Conservation (phyloP, 1,140 invertebrate genomes). For the Drosophila parabipectinata region DNA sequence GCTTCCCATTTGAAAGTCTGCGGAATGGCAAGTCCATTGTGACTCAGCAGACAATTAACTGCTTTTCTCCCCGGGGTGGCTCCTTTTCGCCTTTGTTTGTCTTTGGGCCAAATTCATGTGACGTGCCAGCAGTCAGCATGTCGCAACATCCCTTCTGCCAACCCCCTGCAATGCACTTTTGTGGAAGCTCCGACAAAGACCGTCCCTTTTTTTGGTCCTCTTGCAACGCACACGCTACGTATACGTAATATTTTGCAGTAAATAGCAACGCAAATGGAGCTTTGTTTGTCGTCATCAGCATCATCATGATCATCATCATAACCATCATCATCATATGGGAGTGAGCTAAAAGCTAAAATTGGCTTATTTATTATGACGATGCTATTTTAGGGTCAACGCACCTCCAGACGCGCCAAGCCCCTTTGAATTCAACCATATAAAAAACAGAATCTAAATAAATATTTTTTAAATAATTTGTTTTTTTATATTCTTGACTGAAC, state of each 20-base stretch:
- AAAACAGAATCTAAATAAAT: not conserved
- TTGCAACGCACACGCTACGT: constrained; percentile 24
- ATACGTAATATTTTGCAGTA: constrained; percentile 66
- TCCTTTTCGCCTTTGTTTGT: constrained; percentile 28
- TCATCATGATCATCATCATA: constrained; percentile 8
- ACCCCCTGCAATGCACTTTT: constrained; percentile 28
- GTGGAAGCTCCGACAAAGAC: constrained; percentile 6
- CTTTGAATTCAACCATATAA: constrained; percentile 5
- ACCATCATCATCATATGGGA: not conserved
- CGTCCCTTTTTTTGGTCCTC: not conserved
- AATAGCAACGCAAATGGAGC: constrained; percentile 62
- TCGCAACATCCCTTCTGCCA: constrained; percentile 14
- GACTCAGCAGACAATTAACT: constrained; percentile 59
- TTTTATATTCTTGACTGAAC: too few species aligned
- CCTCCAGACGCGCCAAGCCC: constrained; percentile 17
- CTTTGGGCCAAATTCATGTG: constrained; percentile 25
- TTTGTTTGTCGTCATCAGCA: constrained; percentile 61
- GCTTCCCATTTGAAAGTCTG: constrained; percentile 26
- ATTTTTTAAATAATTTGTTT: not conserved
- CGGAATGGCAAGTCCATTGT: constrained; percentile 26
- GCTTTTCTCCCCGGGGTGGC: constrained; percentile 21
- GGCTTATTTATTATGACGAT: constrained; percentile 65
- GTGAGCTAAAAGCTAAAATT: constrained; percentile 31
- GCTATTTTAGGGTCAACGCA: constrained; percentile 59
- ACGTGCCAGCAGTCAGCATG: constrained; percentile 51